These are phyloP conservation scores for Amblyraja radiata DNA, from an alignment of 2,797 vertebrate species.

Conservation along the genomic window DNA sequence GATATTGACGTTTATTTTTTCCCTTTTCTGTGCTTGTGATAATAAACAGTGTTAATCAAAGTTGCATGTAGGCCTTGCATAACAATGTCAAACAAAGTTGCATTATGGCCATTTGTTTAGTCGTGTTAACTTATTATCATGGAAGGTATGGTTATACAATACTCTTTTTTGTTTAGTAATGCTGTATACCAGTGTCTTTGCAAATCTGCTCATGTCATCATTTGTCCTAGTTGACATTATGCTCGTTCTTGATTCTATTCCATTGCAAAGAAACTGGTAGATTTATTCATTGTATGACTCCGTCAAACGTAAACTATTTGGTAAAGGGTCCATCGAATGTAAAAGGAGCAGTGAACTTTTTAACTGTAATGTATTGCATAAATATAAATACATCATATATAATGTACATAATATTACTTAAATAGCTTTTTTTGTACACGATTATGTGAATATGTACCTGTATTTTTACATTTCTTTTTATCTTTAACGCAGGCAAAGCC, in stretches of 20 bases:
- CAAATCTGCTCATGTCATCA: not conserved
- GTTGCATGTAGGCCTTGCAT: no score
- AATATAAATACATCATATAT: no score
- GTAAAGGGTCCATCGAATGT: not conserved
- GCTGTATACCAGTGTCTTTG: not conserved
- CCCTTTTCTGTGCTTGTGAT: not conserved
- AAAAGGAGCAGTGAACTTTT: not conserved
- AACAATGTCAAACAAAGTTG: not conserved
- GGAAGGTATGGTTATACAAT: not conserved
- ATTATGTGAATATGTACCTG: not conserved
- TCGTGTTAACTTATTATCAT: not conserved
- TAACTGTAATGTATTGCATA: not conserved
- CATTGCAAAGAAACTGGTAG: not conserved
- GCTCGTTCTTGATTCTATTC: not conserved
- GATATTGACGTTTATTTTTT: not conserved
- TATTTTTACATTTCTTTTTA: slow-evolving; percentile 40
- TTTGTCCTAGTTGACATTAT: not conserved
- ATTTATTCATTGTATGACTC: not conserved
- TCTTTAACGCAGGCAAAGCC: slow-evolving; percentile 72
- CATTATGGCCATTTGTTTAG: not conserved
- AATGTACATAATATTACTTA: not conserved
- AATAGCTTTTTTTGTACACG: no score
- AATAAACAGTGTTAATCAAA: not conserved
- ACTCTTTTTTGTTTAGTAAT: not conserved
- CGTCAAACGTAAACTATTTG: not conserved